A percentile compares a stretch with the other conserved stretches of the same genome.
These are phyloP conservation scores for Penelope pileata DNA, from an alignment of 2,113 vertebrate species.

Conservation along the genomic window DNA sequence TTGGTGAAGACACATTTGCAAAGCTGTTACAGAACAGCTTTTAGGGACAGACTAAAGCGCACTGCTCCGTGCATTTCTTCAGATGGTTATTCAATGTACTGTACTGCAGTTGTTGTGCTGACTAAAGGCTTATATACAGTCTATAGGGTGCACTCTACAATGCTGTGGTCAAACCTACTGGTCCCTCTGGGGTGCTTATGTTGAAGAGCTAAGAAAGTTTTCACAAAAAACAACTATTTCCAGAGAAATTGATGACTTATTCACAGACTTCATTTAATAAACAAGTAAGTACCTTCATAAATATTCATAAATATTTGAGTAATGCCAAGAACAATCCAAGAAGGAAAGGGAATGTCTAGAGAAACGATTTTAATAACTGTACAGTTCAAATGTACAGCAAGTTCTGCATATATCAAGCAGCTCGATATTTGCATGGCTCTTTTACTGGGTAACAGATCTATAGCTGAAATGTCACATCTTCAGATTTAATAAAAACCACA, in stretches of 20 bases:
- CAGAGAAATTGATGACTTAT: background rate
- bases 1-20: background rate
- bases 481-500: slow-evolving; percentile 39
- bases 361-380: slow-evolving; percentile 46
- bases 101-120: rapidly evolving
- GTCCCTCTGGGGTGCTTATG: background rate
- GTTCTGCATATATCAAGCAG: background rate
- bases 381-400: background rate
- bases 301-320: slow-evolving; percentile 53
- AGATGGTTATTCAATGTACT: background rate
- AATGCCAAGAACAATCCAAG: slow-evolving; percentile 46
- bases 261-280: background rate
- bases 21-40: background rate
- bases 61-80: background rate
- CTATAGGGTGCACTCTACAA: background rate
- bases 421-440: background rate
- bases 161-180: background rate
- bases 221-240: slow-evolving; percentile 1
- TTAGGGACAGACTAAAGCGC: background rate
- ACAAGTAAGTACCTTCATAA: slow-evolving; percentile 25
- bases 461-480: slow-evolving; percentile 20
- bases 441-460: background rate
- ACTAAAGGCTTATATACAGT: background rate
- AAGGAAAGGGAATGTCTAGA: background rate
- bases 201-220: background rate